Evolutionary conservation across 2,888 invertebrate genomes (phyloP).

Genomic region (Chironomus riparius): DNA sequence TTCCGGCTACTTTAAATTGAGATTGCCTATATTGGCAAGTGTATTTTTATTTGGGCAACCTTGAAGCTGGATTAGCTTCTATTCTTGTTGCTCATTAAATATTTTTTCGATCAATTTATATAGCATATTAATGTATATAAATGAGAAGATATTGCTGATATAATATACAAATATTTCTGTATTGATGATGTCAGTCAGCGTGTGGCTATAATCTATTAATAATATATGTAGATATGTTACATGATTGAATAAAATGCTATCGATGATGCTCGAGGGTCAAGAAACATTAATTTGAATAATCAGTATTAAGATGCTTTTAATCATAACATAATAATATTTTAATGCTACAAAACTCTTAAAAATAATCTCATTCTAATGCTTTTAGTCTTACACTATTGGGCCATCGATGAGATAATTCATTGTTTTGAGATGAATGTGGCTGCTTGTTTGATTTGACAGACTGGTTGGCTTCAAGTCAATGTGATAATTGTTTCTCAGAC

Average conservation of each 20-base stretch:
- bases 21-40: not conserved
- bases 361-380: not conserved
- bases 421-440: no score
- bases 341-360: not conserved
- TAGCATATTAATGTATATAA: not conserved
- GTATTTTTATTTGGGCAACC: not conserved
- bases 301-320: not conserved
- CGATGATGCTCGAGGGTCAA: not conserved
- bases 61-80: constrained; percentile 19
- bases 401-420: no score
- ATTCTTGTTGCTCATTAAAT: not conserved
- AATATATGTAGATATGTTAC: not conserved
- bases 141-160: no score
- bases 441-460: no score
- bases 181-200: not conserved
- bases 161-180: no score
- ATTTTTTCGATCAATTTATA: not conserved
- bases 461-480: no score
- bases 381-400: no score
- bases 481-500: no score
- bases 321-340: not conserved
- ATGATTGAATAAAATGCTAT: not conserved
- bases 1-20: no score
- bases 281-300: not conserved
- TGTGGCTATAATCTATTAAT: not conserved